Base-by-base conservation (phyloP, 2,113 vertebrate genomes). In the Melozone crissalis region DNA sequence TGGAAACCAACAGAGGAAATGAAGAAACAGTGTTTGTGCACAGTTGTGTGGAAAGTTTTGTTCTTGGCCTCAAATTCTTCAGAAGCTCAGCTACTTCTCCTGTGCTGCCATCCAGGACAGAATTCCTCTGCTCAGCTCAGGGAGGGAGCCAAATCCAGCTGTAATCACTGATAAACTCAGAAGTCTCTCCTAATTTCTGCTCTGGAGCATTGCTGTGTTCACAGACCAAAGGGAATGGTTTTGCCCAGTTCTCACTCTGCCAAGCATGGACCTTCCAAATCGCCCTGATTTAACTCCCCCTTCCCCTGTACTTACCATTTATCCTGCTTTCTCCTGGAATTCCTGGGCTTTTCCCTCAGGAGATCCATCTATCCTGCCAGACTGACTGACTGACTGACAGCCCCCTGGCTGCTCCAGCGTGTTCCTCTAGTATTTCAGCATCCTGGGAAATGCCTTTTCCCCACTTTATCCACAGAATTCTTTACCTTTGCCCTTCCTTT, bases 1-100 rank as follows among this genome's bases (percentile, higher is more conserved):
- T 57, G 59, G 5, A 65, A 84, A 39, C n/a, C 41, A 55, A 1
- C 0, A 0, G 28, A 39, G 0, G 1, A 47, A 47, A 57, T 13
- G n/a, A 19, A 28, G 41, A 47, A 84, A 18, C 4, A 8, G 14
- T 8, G n/a, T 19, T 39, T 23, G 41, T 41, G 41, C 28, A 65
- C 52, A 39, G 7, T 5, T 19, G 18, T 9, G 0, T 27, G 41
- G 19, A 6, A 55, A 47, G 7, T 65, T 57, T 49, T 65, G 59
- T 3, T 47, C 9, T n/a, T 47, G 59, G n/a, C 41, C 59, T 55
- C 3, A 0, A 65, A 41, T 28, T 19, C 28, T 23, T 19, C 69
- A 46, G n/a, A 28, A 65, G 28, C 51, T 55, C 69, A 74, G n/a
- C 59, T 27, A 5, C 82, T 44, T 18, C 35, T 65, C 61, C 93